These are phyloP conservation scores for Lepisosteus oculatus DNA, from an alignment of 2,113 vertebrate species.

Conservation along the genomic window DNA sequence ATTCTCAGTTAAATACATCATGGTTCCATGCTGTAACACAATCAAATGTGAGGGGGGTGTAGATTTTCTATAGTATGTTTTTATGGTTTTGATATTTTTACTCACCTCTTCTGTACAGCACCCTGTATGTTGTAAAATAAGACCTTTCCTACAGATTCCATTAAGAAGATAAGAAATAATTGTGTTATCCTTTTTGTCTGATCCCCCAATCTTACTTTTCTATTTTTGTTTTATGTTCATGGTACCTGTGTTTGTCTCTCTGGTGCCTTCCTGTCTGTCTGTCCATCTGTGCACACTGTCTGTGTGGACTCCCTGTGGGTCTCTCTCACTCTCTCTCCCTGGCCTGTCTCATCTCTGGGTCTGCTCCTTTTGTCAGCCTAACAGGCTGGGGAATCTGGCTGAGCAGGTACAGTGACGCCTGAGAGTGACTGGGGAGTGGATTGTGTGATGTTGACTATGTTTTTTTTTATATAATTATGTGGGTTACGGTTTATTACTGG, in stretches of 20 bases:
- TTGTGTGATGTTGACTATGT: not conserved
- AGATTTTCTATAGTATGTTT: no score
- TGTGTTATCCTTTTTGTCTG: not conserved
- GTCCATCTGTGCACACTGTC: conserved; percentile 27
- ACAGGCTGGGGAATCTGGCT: conserved; percentile 95
- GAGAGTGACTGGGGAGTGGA: conserved; percentile 23
- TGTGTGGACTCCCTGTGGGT: conserved; percentile 52
- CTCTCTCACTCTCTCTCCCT: conserved; percentile 64
- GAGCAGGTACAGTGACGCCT: conserved; percentile 86
- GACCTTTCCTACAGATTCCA: no score
- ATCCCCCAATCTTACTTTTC: conserved; percentile 18
- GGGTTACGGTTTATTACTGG: not conserved
- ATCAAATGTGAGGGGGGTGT: no score
- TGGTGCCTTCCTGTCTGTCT: conserved; percentile 27
- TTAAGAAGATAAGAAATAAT: not conserved
- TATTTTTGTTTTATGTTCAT: conserved; percentile 24
- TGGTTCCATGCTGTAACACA: no score
- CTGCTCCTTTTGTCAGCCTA: conserved; percentile 83
- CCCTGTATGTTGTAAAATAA: no score
- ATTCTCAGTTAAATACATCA: no score
- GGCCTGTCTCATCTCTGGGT: conserved; percentile 69
- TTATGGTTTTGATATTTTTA: no score
- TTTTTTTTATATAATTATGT: not conserved
- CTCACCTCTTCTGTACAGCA: no score
- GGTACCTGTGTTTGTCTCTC: conserved; percentile 22